Percentiles rank a stretch among this genome's conserved stretches.
Conservation (phyloP, 2,113 vertebrate species). For the Epinephelus fuscoguttatus region DNA sequence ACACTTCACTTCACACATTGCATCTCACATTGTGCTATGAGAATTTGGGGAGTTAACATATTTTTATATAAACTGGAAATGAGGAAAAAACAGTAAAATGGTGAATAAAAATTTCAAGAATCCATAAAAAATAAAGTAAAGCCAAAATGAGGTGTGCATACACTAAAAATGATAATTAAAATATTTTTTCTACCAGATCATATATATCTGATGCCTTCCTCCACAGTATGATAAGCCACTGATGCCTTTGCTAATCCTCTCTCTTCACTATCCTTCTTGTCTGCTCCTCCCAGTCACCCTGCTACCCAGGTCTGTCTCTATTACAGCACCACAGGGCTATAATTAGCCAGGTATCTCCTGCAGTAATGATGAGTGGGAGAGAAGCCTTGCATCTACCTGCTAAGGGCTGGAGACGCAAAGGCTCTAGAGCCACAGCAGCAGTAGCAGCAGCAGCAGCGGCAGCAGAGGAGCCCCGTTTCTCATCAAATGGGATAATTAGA, state of each 20-base stretch:
- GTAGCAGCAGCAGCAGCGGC: constrained; percentile 43
- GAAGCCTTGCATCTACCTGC: constrained; percentile 62
- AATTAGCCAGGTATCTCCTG: constrained; percentile 77
- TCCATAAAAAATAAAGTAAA: background rate
- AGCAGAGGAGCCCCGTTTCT: constrained; percentile 36
- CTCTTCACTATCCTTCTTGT: constrained; percentile 19
- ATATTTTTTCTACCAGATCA: background rate
- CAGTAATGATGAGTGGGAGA: constrained; percentile 67
- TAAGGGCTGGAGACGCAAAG: constrained; percentile 31
- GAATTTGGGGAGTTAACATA: constrained; percentile 9
- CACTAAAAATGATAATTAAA: background rate
- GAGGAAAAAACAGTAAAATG: background rate
- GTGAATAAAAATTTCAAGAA: background rate
- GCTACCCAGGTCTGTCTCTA: constrained; percentile 54
- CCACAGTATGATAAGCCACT: background rate
- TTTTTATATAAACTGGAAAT: background rate
- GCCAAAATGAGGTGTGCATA: background rate
- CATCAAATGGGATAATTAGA: constrained; percentile 75
- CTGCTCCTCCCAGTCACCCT: constrained; percentile 54
- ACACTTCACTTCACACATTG: constrained; percentile 32
- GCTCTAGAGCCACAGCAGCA: constrained; percentile 43
- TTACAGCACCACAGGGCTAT: constrained; percentile 64
- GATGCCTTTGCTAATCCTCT: constrained; percentile 41
- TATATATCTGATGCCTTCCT: constrained; percentile 8
- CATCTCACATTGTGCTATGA: constrained; percentile 3